Conservation (phyloP, 2,113 vertebrate genomes). For the Jacana jacana region DNA sequence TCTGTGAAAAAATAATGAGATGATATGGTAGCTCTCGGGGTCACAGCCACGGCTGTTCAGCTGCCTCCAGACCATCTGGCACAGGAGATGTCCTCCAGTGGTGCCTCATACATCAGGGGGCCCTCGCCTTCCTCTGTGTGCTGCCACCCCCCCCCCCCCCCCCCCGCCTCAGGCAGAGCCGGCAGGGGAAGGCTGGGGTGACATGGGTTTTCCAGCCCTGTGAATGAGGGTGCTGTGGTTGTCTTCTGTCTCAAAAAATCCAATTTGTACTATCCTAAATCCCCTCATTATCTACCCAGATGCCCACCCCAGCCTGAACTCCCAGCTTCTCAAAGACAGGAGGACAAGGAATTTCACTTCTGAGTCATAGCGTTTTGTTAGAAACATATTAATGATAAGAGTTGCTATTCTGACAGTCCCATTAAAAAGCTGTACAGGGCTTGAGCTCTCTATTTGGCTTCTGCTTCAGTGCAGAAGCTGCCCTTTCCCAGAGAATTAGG, state of each 20-base stretch:
- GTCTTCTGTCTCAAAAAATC: not conserved
- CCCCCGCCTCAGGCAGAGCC: not conserved
- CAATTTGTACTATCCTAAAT: not conserved
- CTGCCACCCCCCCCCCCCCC: not conserved
- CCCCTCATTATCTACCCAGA: not conserved
- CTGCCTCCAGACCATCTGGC: not conserved
- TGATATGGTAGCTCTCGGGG: not conserved
- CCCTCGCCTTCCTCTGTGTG: not conserved
- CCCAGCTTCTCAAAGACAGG: not conserved
- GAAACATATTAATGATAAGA: not conserved
- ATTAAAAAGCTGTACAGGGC: not conserved
- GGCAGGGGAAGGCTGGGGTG: not conserved
- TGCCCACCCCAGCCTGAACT: not conserved
- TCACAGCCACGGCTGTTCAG: not conserved
- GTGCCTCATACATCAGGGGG: not conserved
- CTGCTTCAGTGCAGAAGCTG: not conserved
- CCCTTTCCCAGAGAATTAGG: not conserved
- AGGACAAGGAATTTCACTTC: not conserved
- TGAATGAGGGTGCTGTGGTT: not conserved
- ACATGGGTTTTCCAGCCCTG: not conserved
- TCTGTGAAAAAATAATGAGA: constrained; percentile 38
- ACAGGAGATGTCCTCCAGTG: not conserved
- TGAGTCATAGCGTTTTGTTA: not conserved
- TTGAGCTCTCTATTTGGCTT: not conserved
- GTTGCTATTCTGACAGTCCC: not conserved